Percentiles rank a stretch among this genome's conserved stretches.
Conservation (phyloP, 1,140 invertebrate species). For the Acromyrmex charruanus region DNA sequence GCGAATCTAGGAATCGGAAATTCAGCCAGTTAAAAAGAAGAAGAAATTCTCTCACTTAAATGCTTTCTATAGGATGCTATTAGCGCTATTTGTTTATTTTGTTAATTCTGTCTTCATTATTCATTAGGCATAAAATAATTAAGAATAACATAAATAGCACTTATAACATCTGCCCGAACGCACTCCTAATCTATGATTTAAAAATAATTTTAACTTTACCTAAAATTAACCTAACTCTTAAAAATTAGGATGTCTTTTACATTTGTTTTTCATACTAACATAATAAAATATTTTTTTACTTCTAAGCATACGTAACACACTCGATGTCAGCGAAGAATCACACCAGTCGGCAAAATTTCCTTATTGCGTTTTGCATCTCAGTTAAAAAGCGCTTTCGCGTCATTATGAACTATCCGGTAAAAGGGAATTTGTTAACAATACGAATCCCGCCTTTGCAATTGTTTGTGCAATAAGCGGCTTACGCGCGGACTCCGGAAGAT, state of each 20-base stretch:
- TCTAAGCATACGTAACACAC: too few relatives aligned
- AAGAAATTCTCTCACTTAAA: too few relatives aligned
- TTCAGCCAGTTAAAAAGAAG: too few relatives aligned
- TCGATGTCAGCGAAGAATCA: background rate
- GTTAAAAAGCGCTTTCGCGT: conserved; percentile 50
- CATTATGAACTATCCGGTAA: conserved; percentile 41
- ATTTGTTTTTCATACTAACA: background rate
- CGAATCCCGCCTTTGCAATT: conserved; percentile 55
- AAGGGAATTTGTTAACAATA: conserved; percentile 56
- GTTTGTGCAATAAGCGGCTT: conserved; percentile 52
- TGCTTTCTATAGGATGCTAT: too few relatives aligned
- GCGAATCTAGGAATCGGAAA: too few relatives aligned
- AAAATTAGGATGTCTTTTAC: background rate
- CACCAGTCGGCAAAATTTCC: background rate
- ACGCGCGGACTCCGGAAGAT: conserved; percentile 48
- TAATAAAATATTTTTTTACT: background rate
- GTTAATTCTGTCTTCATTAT: too few relatives aligned
- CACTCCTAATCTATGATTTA: too few relatives aligned
- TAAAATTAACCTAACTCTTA: background rate
- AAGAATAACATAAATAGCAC: too few relatives aligned
- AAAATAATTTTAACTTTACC: too few relatives aligned
- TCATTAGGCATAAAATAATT: too few relatives aligned
- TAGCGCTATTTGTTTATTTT: too few relatives aligned
- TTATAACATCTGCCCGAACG: too few relatives aligned
- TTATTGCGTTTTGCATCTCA: conserved; percentile 30